Evolutionary conservation across 2,113 vertebrate species (phyloP).

Genomic region (Forbesichthys papilliferus): DNA sequence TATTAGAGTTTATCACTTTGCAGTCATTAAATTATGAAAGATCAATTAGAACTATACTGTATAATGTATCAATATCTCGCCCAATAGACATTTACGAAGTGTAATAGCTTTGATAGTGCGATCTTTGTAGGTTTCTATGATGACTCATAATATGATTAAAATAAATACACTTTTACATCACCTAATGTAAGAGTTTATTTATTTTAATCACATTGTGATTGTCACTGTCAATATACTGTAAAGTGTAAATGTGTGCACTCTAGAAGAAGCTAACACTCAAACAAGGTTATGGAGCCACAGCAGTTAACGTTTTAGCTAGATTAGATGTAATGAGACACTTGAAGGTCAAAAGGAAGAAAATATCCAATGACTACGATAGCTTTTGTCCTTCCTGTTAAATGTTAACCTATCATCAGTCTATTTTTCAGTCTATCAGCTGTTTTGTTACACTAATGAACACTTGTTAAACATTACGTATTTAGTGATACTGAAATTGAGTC

Average conservation of each 20-base stretch:
- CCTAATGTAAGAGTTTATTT: background rate
- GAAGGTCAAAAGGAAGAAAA: background rate
- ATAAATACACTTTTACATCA: no score
- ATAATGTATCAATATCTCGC: no score
- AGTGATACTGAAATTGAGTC: constrained; percentile 43
- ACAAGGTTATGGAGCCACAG: background rate
- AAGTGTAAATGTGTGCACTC: constrained; percentile 1
- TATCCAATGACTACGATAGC: background rate
- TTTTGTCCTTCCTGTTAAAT: background rate
- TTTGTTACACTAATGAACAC: constrained; percentile 31
- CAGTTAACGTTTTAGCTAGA: background rate
- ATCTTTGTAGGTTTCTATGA: no score
- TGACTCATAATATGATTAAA: no score
- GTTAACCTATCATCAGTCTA: background rate
- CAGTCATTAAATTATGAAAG: no score
- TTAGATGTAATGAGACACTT: background rate
- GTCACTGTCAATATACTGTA: constrained; percentile 1
- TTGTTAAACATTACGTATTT: constrained; percentile 47
- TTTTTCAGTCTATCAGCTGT: constrained; percentile 3
- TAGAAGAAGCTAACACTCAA: background rate
- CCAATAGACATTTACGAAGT: no score
- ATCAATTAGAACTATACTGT: no score
- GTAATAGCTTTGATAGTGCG: no score
- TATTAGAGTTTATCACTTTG: no score
- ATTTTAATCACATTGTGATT: background rate